Evolutionary conservation across 2,113 vertebrate species (phyloP).

Genomic region (Sebastes schlegelii): DNA sequence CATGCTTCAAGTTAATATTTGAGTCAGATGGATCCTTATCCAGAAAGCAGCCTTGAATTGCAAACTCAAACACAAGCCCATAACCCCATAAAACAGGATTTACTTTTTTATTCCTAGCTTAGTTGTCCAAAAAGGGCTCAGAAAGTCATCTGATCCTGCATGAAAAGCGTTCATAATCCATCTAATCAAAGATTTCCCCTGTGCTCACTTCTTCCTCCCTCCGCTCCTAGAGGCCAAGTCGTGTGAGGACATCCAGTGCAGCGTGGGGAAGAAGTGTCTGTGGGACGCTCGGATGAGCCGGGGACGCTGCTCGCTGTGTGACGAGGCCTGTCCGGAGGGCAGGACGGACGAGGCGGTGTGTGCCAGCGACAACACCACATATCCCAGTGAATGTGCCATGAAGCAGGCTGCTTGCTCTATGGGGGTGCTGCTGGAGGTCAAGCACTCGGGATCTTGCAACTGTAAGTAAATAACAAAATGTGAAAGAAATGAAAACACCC

Average conservation of each 20-base stretch:
- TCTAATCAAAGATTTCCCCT: conserved; percentile 55
- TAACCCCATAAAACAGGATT: conserved; percentile 38
- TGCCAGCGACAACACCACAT: conserved; percentile 97
- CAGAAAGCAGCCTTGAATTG: conserved; percentile 49
- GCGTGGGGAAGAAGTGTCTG: conserved; percentile 93
- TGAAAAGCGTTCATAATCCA: conserved; percentile 53
- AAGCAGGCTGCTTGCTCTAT: conserved; percentile 95
- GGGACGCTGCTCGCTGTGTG: conserved; percentile 93
- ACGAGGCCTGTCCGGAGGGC: conserved; percentile 92
- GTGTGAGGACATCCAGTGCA: conserved; percentile 97
- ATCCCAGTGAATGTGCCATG: conserved; percentile 97
- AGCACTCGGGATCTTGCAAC: conserved; percentile 99
- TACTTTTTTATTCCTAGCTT: conserved; percentile 12
- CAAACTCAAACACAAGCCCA: conserved; percentile 33
- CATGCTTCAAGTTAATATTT: conserved; percentile 68
- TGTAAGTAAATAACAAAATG: conserved; percentile 93
- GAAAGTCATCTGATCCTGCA: conserved; percentile 40
- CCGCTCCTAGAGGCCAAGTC: conserved; percentile 93
- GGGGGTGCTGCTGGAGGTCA: conserved; percentile 95
- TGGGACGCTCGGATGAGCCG: conserved; percentile 95
- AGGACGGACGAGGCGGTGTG: conserved; percentile 95
- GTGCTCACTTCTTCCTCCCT: conserved; percentile 46
- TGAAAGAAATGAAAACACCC: conserved; percentile 77
- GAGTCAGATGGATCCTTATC: conserved; percentile 62
- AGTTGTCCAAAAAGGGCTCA: conserved; percentile 20